Evolutionary conservation across 2,113 vertebrate genomes (phyloP).

Genomic region (Periophthalmodon schlosseri): DNA sequence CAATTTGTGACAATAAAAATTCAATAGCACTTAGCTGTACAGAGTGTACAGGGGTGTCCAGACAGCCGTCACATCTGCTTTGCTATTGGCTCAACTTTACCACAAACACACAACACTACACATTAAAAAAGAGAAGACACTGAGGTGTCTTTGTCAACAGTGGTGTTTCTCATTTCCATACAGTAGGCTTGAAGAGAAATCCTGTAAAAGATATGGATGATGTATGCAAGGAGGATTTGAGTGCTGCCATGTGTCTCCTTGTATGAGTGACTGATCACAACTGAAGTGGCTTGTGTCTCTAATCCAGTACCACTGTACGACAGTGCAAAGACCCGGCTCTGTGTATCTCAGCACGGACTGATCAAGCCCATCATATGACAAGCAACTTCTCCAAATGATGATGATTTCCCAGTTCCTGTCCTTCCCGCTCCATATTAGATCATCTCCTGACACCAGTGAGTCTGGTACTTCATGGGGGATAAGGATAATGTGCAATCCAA

Average conservation of each 20-base stretch:
- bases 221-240: conserved; percentile 62
- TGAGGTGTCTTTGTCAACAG: conserved; percentile 46
- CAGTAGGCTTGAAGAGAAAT: conserved; percentile 55
- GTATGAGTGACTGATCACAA: conserved; percentile 74
- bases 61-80: conserved; percentile 37
- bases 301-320: conserved; percentile 76
- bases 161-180: conserved; percentile 65
- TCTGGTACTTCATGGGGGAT: conserved; percentile 67
- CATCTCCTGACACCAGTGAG: conserved; percentile 58
- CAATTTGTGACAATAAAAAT: conserved; percentile 70
- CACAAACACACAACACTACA: conserved; percentile 37
- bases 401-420: conserved; percentile 67
- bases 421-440: conserved; percentile 65
- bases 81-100: conserved; percentile 47
- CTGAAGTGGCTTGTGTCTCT: conserved; percentile 72
- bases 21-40: conserved; percentile 69
- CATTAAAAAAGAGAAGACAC: neutral
- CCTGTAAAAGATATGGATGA: conserved; percentile 52
- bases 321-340: conserved; percentile 72
- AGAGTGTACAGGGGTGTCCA: conserved; percentile 40
- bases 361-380: conserved; percentile 77
- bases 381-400: conserved; percentile 68
- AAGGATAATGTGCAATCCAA: conserved; percentile 66
- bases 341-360: conserved; percentile 57
- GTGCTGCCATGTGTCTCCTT: conserved; percentile 48